Evolutionary conservation across 2,888 invertebrate genomes (phyloP).

Genomic region (Drosophila seclusa): DNA sequence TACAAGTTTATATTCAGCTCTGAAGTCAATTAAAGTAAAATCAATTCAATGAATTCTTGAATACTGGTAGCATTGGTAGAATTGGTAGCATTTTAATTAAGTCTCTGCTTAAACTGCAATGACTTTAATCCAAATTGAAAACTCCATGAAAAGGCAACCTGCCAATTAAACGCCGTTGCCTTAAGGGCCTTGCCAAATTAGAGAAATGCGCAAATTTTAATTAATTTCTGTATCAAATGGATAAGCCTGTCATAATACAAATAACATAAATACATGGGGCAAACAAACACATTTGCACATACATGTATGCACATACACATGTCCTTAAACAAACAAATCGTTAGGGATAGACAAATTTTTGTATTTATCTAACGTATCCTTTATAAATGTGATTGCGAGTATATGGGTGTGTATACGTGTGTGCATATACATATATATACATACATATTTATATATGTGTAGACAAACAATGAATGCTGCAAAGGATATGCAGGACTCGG

Average conservation of each 20-base stretch:
- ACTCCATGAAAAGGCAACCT: not conserved
- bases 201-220: constrained; percentile 62
- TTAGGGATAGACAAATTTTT: constrained; percentile 48
- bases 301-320: constrained; percentile 24
- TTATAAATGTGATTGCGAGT: constrained; percentile 8
- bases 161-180: constrained; percentile 33
- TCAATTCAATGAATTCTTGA: not conserved
- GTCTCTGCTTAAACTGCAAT: constrained; percentile 14
- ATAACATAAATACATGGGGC: constrained; percentile 33
- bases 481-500: constrained; percentile 22
- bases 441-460: constrained; percentile 19
- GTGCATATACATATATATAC: not conserved
- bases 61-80: too few species aligned
- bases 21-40: constrained; percentile 10
- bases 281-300: not conserved
- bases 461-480: constrained; percentile 55
- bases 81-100: constrained; percentile 9
- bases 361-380: constrained; percentile 53
- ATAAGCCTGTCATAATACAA: constrained; percentile 71
- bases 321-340: constrained; percentile 57
- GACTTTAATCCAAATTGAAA: constrained; percentile 20
- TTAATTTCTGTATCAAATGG: constrained; percentile 68
- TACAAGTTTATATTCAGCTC: not conserved
- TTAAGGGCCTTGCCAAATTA: constrained; percentile 28
- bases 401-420: constrained; percentile 10